A percentile compares a stretch with the other conserved stretches of the same genome.
These are phyloP conservation scores for Salarias fasciatus DNA, from an alignment of 2,797 vertebrate species.

Conservation along the genomic window DNA sequence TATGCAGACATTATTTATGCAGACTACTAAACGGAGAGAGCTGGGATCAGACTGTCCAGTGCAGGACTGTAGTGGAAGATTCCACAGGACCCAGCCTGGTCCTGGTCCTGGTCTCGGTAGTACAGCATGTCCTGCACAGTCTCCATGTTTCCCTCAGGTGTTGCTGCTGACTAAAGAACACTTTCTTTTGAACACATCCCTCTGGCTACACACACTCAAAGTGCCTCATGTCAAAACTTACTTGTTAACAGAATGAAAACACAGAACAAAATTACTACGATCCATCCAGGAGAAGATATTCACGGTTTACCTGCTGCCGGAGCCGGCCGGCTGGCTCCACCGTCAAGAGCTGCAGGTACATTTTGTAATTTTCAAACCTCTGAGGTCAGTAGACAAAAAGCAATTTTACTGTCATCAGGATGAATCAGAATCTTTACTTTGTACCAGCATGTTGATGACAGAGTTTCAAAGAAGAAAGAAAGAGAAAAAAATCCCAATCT, in stretches of 20 bases:
- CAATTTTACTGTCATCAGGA: conserved; percentile 3
- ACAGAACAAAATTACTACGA: not conserved
- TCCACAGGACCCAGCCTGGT: too few relatives aligned
- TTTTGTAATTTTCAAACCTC: conserved; percentile 11
- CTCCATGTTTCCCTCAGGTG: too few relatives aligned
- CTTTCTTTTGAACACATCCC: too few relatives aligned
- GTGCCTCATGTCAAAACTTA: not conserved
- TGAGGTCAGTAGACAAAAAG: conserved; percentile 1
- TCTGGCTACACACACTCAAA: not conserved
- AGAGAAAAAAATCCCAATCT: too few relatives aligned
- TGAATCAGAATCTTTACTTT: not conserved
- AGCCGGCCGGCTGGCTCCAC: not conserved
- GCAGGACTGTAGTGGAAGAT: too few relatives aligned
- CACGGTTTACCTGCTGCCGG: not conserved
- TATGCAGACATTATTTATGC: too few relatives aligned
- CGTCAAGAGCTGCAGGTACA: not conserved
- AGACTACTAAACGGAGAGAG: too few relatives aligned
- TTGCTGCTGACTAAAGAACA: too few relatives aligned
- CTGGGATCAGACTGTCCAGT: too few relatives aligned
- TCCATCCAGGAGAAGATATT: conserved; percentile 6
- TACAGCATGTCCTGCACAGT: too few relatives aligned
- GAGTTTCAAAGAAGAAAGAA: not conserved
- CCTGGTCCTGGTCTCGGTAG: too few relatives aligned
- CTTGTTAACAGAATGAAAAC: not conserved
- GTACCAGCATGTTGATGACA: conserved; percentile 4